These are phyloP conservation scores for Ctenopoma kingsleyae DNA, from an alignment of 2,797 vertebrate species.

Conservation along the genomic window DNA sequence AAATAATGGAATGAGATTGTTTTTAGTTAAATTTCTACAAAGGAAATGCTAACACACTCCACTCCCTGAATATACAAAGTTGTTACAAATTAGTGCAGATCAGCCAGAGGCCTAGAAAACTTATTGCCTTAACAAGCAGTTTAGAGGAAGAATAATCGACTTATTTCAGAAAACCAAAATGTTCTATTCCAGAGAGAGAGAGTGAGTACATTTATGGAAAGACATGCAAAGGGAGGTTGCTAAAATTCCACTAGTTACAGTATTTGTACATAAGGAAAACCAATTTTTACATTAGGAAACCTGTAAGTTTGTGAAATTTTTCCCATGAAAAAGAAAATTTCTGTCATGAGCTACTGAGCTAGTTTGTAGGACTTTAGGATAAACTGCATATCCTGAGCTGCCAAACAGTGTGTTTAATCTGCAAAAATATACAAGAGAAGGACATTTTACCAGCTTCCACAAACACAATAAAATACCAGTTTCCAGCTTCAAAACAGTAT, in stretches of 20 bases:
- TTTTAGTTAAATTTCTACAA: slow-evolving; percentile 51
- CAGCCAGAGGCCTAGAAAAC: slow-evolving; percentile 84
- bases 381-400: slow-evolving; percentile 80
- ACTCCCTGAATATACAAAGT: slow-evolving; percentile 80
- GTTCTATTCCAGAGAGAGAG: slow-evolving; percentile 50
- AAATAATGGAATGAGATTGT: slow-evolving; percentile 67
- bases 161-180: slow-evolving; percentile 73
- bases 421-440: slow-evolving; percentile 54
- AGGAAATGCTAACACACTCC: slow-evolving; percentile 64
- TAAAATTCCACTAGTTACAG: slow-evolving; percentile 62
- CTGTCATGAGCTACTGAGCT: slow-evolving; percentile 63
- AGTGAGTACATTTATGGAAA: slow-evolving; percentile 46
- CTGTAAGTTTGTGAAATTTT: slow-evolving; percentile 49
- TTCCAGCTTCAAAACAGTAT: slow-evolving; percentile 35
- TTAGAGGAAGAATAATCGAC: slow-evolving; percentile 67
- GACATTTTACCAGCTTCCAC: slow-evolving; percentile 22
- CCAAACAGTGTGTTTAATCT: slow-evolving; percentile 68
- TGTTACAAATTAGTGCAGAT: slow-evolving; percentile 85
- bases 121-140: slow-evolving; percentile 83
- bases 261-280: slow-evolving; percentile 62
- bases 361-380: slow-evolving; percentile 68
- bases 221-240: slow-evolving; percentile 67
- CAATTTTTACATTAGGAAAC: slow-evolving; percentile 40
- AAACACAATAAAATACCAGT: slow-evolving; percentile 38
- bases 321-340: slow-evolving; percentile 58